These are phyloP conservation scores for Glyptemys insculpta DNA, from an alignment of 2,797 vertebrate species.

Conservation along the genomic window DNA sequence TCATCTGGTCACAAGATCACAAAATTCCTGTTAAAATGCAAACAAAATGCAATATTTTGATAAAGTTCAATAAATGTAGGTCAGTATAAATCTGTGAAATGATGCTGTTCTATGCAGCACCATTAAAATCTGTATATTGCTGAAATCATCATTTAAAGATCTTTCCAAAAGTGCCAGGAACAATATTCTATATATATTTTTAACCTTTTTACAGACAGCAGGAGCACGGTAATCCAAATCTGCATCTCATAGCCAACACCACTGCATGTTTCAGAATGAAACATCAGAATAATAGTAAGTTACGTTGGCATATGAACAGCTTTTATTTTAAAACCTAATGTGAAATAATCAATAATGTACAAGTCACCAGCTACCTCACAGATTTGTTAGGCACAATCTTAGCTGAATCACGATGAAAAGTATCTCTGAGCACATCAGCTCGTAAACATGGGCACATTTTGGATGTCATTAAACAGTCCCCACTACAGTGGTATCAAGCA, in stretches of 20 bases:
- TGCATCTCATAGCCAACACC: conserved; percentile 65
- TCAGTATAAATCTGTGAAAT: conserved; percentile 44
- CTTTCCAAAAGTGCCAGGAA: conserved; percentile 59
- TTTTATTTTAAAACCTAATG: conserved; percentile 47
- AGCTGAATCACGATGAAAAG: conserved; percentile 9
- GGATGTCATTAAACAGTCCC: not conserved
- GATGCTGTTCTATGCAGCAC: conserved; percentile 27
- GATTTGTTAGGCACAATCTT: conserved; percentile 15
- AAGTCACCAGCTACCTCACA: conserved; percentile 1
- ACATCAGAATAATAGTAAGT: conserved; percentile 71
- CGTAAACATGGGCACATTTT: conserved; percentile 29
- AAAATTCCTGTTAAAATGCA: conserved; percentile 1
- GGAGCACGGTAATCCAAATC: conserved; percentile 64
- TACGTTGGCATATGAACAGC: conserved; percentile 53
- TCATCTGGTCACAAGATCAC: conserved; percentile 3
- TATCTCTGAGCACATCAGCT: not conserved
- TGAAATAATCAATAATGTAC: conserved; percentile 31
- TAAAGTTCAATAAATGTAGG: conserved; percentile 28
- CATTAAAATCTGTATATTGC: conserved; percentile 54
- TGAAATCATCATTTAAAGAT: conserved; percentile 61
- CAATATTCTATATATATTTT: conserved; percentile 63
- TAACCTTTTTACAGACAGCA: conserved; percentile 72
- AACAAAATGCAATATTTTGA: conserved; percentile 22
- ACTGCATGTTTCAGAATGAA: conserved; percentile 64
- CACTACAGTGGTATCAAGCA: not conserved